Evolutionary conservation across 2,113 vertebrate genomes (phyloP).

Genomic region (Monopterus albus): DNA sequence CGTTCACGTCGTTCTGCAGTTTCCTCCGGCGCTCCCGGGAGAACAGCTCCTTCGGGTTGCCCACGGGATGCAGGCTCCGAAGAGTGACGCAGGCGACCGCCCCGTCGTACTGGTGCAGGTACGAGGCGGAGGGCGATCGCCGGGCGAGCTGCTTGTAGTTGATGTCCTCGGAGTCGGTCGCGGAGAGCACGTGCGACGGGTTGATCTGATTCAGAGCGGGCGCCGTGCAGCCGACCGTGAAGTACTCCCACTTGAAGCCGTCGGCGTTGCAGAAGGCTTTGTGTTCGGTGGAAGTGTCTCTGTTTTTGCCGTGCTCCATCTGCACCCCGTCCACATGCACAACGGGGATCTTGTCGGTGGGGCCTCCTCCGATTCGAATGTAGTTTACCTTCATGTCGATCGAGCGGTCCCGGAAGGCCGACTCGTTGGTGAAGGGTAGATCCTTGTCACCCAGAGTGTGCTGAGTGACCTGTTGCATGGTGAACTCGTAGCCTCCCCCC

Average conservation of each 20-base stretch:
- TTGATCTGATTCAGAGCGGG: neutral
- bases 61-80: neutral
- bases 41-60: neutral
- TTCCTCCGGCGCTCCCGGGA: rapidly evolving
- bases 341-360: neutral
- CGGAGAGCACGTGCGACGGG: neutral
- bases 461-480: neutral
- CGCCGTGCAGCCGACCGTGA: neutral
- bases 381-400: neutral
- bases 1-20: neutral
- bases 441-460: too few relatives aligned
- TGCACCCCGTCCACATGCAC: constrained; percentile 20
- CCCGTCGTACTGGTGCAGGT: constrained; percentile 2
- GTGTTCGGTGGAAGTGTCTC: constrained; percentile 26
- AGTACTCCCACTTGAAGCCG: constrained; percentile 27
- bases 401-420: neutral
- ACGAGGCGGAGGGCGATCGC: neutral
- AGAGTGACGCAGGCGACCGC: neutral
- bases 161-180: neutral
- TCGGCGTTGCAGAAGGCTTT: constrained; percentile 7
- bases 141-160: constrained; percentile 21
- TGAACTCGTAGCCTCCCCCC: neutral
- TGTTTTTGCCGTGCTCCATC: neutral
- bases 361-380: neutral
- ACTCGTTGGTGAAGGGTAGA: neutral